Evolutionary conservation across 2,797 vertebrate genomes (phyloP).

Genomic region (Denticeps clupeoides): DNA sequence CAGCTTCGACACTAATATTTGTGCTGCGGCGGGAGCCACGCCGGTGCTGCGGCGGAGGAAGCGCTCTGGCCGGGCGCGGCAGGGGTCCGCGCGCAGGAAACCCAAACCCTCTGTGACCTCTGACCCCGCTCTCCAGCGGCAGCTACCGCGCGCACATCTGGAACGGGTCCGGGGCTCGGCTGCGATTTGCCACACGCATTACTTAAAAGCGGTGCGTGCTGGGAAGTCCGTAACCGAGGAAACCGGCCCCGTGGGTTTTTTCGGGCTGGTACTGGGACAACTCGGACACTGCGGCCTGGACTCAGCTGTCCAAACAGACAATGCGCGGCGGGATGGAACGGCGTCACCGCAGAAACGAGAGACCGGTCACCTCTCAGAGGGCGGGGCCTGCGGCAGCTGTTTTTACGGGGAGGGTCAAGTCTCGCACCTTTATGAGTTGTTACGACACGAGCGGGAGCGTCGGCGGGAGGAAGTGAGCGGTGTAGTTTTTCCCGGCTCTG

Average conservation of each 20-base stretch:
- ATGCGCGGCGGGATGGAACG: neutral
- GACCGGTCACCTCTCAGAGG: neutral
- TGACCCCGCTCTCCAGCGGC: constrained; percentile 42
- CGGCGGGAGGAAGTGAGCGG: constrained; percentile 40
- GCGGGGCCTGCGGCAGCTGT: constrained; percentile 19
- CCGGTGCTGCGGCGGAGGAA: constrained; percentile 31
- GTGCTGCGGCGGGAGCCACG: constrained; percentile 20
- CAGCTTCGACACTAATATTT: constrained; percentile 34
- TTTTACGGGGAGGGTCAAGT: constrained; percentile 47
- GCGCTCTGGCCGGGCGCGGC: constrained; percentile 35
- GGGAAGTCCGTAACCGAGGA: no score
- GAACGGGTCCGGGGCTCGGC: constrained; percentile 10
- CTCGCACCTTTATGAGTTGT: constrained; percentile 65
- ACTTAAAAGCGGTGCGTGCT: no score
- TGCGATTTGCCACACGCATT: no score
- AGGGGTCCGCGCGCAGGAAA: constrained; percentile 49
- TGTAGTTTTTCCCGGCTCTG: constrained; percentile 55
- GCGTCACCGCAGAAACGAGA: neutral
- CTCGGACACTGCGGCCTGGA: neutral
- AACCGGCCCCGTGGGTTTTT: no score
- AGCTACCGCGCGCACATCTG: constrained; percentile 53
- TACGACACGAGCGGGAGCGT: constrained; percentile 61
- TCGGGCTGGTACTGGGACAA: constrained; percentile 1
- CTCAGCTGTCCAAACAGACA: constrained; percentile 3
- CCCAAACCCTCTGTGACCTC: constrained; percentile 51